Evolutionary conservation across 2,888 invertebrate species (phyloP).

Genomic region (Tenthredo livida): DNA sequence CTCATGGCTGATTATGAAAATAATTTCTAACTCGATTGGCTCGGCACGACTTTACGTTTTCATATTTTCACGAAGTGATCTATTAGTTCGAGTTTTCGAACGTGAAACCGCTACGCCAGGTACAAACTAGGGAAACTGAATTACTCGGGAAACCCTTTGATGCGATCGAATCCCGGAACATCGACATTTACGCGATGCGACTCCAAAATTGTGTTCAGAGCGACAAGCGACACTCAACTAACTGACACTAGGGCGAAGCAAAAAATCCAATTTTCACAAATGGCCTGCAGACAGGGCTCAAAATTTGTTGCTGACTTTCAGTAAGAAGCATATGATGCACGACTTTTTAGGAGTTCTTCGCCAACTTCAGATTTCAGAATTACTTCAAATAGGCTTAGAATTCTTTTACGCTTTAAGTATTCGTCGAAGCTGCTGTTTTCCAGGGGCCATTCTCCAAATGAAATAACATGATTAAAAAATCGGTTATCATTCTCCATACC

Average conservation of each 20-base stretch:
- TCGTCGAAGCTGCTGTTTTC: too few species aligned
- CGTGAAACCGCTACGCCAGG: constrained; percentile 27
- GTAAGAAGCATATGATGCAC: background rate
- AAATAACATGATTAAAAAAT: background rate
- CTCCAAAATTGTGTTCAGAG: constrained; percentile 31
- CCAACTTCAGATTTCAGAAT: background rate
- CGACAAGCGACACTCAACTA: constrained; percentile 21
- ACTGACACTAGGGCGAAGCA: background rate
- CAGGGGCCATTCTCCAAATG: background rate
- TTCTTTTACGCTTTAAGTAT: background rate
- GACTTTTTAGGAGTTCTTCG: background rate
- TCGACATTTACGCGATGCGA: constrained; percentile 48
- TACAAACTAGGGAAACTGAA: constrained; percentile 45
- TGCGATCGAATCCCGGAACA: constrained; percentile 46
- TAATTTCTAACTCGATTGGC: constrained; percentile 36
- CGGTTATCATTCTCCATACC: too few species aligned
- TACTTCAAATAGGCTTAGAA: background rate
- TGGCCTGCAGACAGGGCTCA: background rate
- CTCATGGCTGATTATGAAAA: constrained; percentile 1
- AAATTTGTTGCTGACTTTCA: background rate
- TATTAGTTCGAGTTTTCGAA: constrained; percentile 28
- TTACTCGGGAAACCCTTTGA: constrained; percentile 44
- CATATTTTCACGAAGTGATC: constrained; percentile 33
- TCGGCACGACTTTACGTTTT: constrained; percentile 22
- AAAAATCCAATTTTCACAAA: background rate